Conservation (phyloP, 1,140 invertebrate genomes). For the Drusus annulatus region DNA sequence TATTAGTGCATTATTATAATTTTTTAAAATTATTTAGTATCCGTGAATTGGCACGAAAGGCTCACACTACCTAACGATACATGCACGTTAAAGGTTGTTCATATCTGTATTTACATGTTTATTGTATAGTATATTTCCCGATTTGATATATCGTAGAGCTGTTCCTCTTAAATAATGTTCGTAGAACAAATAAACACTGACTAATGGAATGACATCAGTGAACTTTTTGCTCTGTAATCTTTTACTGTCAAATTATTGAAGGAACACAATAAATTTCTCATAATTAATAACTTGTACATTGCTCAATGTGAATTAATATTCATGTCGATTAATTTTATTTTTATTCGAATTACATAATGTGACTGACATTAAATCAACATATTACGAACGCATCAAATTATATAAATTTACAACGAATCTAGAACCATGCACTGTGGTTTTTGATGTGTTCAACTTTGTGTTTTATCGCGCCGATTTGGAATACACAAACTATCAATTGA, state of each 20-base stretch:
- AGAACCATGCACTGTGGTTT: background rate
- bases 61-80: too few species aligned
- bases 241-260: constrained; percentile 40
- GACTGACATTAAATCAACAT: constrained; percentile 41
- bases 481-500: background rate
- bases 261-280: constrained; percentile 42
- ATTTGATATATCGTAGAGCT: background rate
- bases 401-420: constrained; percentile 25
- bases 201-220: constrained; percentile 46
- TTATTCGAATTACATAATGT: constrained; percentile 41
- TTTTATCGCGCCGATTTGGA: background rate
- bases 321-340: constrained; percentile 42
- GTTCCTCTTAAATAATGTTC: constrained; percentile 22
- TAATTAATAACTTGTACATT: constrained; percentile 39
- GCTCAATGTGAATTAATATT: constrained; percentile 44
- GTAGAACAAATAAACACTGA: constrained; percentile 45
- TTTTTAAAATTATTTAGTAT: too few species aligned
- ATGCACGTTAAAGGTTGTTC: too few species aligned
- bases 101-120: background rate
- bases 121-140: background rate
- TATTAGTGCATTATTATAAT: too few species aligned
- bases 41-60: too few species aligned
- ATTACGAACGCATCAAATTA: constrained; percentile 26
- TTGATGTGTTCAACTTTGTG: constrained; percentile 15
- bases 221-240: constrained; percentile 43